Evolutionary conservation across 2,888 invertebrate species (phyloP).

Genomic region (Agrotis ipsilon): DNA sequence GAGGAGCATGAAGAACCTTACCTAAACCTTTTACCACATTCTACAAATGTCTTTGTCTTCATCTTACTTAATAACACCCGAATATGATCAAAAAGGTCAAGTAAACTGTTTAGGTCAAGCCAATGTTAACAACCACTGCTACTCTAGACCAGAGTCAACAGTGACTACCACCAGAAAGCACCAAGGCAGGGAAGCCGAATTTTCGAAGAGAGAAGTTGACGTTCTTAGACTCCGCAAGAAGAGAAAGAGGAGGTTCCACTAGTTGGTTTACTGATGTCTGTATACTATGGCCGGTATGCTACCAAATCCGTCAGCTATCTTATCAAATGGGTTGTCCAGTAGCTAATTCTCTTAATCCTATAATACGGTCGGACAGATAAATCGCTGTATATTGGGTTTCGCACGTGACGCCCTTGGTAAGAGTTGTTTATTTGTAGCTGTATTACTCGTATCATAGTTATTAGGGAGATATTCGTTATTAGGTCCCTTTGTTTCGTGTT

Average conservation of each 20-base stretch:
- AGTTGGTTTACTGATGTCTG: background rate
- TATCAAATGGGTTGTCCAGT: constrained; percentile 55
- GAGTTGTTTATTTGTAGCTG: constrained; percentile 25
- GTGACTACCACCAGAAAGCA: background rate
- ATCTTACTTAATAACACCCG: no score
- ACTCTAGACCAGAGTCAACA: background rate
- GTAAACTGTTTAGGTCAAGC: no score
- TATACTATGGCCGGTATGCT: background rate
- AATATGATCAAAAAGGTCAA: no score
- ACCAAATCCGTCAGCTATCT: constrained; percentile 49
- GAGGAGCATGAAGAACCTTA: no score
- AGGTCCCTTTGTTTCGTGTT: background rate
- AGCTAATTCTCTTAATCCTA: constrained; percentile 62
- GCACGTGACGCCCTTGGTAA: constrained; percentile 30
- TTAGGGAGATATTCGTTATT: constrained; percentile 4
- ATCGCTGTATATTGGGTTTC: constrained; percentile 50
- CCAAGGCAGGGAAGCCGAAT: background rate
- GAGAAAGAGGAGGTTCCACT: background rate
- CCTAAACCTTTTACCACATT: no score
- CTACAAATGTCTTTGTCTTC: no score
- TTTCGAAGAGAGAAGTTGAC: background rate
- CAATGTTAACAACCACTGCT: no score
- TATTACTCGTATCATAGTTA: constrained; percentile 3
- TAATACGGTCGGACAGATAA: constrained; percentile 55
- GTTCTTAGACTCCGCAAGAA: no score